Percentiles rank a stretch among this genome's conserved stretches.
phyloP scores from a whole-genome alignment of 2,888 invertebrate species.

The Idaea dimidiata region DNA sequence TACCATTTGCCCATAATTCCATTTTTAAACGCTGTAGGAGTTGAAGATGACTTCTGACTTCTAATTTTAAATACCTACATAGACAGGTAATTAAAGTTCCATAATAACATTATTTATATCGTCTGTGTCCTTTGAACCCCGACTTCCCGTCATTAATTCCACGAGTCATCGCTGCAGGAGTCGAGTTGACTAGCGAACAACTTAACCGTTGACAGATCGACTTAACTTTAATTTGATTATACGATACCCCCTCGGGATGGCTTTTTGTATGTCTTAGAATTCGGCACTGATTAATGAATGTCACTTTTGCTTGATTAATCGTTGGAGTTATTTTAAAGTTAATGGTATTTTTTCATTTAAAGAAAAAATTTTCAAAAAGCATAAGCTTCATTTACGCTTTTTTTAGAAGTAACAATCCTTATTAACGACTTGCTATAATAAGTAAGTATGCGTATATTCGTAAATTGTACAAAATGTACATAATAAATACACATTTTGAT shows the following conservation, averaged over 20 bases:
- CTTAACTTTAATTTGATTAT: constrained; percentile 63
- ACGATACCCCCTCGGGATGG: constrained; percentile 20
- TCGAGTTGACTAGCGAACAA: constrained; percentile 27
- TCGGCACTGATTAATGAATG: constrained; percentile 25
- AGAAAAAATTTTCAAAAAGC: constrained; percentile 7
- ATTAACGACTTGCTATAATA: too few relatives aligned
- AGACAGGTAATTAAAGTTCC: constrained; percentile 26
- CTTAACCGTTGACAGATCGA: constrained; percentile 60
- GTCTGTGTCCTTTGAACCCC: constrained; percentile 30
- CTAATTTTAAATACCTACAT: background rate
- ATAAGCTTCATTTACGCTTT: too few relatives aligned
- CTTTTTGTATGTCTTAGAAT: constrained; percentile 29
- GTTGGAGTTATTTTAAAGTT: background rate
- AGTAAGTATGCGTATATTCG: too few relatives aligned
- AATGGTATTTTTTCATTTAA: constrained; percentile 9
- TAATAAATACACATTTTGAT: too few relatives aligned
- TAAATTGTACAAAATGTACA: too few relatives aligned
- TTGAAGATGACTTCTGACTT: background rate
- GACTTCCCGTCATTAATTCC: constrained; percentile 48
- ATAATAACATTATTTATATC: constrained; percentile 19
- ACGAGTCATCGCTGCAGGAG: constrained; percentile 44
- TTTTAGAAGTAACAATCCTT: too few relatives aligned
- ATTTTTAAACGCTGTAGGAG: too few relatives aligned
- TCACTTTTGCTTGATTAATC: constrained; percentile 24
- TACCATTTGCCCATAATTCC: too few relatives aligned